Evolutionary conservation across 2,113 vertebrate species (phyloP).

Genomic region (Strix aluco): DNA sequence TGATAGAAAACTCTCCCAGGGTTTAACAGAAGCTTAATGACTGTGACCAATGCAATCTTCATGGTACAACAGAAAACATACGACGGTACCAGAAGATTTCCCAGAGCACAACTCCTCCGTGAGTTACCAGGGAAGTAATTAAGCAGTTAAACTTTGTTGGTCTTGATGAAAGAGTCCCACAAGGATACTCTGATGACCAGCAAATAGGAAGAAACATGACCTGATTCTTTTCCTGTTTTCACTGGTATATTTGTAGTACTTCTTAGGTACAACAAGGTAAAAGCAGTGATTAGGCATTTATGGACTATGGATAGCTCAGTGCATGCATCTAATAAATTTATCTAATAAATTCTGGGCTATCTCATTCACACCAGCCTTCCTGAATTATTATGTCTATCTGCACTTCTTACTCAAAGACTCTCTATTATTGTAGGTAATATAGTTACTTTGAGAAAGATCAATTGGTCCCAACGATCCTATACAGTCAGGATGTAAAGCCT

Average conservation of each 20-base stretch:
- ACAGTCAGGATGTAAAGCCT: not conserved
- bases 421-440: not conserved
- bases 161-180: not conserved
- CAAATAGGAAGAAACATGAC: not conserved
- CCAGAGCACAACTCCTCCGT: not conserved
- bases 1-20: not conserved
- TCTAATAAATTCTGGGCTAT: not conserved
- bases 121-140: not conserved
- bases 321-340: not conserved
- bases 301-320: fast-evolving
- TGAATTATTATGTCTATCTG: not conserved
- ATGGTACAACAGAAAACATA: not conserved
- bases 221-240: not conserved
- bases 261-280: not conserved
- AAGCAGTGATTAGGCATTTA: not conserved
- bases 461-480: not conserved
- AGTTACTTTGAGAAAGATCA: not conserved
- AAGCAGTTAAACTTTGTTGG: not conserved
- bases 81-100: not conserved
- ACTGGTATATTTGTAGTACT: not conserved
- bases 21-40: not conserved
- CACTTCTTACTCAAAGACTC: not conserved
- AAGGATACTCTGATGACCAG: not conserved
- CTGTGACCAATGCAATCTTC: not conserved
- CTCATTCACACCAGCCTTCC: not conserved